Evolutionary conservation across 1,140 invertebrate genomes (phyloP), one percentile per base, ranked within the genome.

Genomic region (Neomicropteryx cornuta): DNA sequence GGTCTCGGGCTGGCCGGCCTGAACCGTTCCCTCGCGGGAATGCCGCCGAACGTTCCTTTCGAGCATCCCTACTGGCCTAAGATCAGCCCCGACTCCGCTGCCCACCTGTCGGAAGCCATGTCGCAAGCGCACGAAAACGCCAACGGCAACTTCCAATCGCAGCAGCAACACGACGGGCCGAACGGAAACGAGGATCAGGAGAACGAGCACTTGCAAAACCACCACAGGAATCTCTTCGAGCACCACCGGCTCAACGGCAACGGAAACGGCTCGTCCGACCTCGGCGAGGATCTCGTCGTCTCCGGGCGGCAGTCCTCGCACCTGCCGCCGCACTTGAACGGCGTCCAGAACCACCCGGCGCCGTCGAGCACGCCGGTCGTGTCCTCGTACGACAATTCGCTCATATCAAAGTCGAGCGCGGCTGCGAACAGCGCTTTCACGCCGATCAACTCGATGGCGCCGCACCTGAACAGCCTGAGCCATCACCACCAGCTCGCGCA

Each of bases 391-490:
- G 49, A 68, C 46, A 56, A 65, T 39, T 55, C 60, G 35, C 62
- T 62, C 11, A 54, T 66, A 37, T 59, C 55, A 1, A 68, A 72
- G 46, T 58, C 44, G 38, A 68, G 67, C 49, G 66, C 68, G 42
- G 71, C 68, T 44, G 77, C 77, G 16, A 86, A 87, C 43, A 93
- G 88, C 29, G 89, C 90, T 28, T 94, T 93, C 60, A 86, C 90
- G 16, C 81, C 90, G 8, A 85, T 93, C 56, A 85, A 90, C 53
- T 79, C 85, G 19, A 81, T 83, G 70, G 74, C 78, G 17, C 79
- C 85, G 33, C 78, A 83, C 50, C 52, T 82, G 35, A 77, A 83
- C 51, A 73, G 80, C 18, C 58, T 82, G 41, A 76, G 80, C 43
- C 81, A 85, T 47, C 72, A 80, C 51, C 77, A 79, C 48, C 75